These are phyloP conservation scores for Lasioglossum villosulum DNA, from an alignment of 2,888 invertebrate genomes.

Conservation along the genomic window DNA sequence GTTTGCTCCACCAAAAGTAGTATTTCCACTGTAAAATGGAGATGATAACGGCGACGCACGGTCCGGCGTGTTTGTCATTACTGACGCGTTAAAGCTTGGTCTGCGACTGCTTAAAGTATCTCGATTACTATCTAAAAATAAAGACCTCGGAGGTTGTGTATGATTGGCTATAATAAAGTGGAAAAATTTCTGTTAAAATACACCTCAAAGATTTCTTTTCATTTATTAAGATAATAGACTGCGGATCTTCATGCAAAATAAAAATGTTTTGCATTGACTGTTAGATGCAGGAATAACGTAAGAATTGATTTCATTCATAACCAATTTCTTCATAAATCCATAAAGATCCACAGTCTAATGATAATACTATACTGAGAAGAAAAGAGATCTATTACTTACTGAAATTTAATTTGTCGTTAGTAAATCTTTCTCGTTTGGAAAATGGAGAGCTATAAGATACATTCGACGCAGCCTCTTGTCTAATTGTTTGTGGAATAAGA, in stretches of 20 bases:
- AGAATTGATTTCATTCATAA: no score
- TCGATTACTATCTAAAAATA: conserved; percentile 82
- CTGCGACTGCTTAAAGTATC: conserved; percentile 85
- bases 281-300: no score
- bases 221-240: background rate
- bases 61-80: conserved; percentile 84
- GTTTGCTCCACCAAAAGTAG: conserved; percentile 90
- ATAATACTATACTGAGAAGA: background rate
- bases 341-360: no score
- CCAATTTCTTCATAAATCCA: no score
- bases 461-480: conserved; percentile 78
- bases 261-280: no score
- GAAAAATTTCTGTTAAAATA: conserved; percentile 3
- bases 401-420: conserved; percentile 79
- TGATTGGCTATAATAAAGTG: conserved; percentile 76
- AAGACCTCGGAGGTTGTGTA: conserved; percentile 81
- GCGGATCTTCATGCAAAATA: no score
- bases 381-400: conserved; percentile 69
- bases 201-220: background rate
- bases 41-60: conserved; percentile 85
- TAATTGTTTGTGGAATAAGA: conserved; percentile 84
- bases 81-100: conserved; percentile 85
- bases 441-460: conserved; percentile 74
- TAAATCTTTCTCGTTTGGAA: conserved; percentile 75
- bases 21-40: conserved; percentile 91